Percentiles rank a stretch among this genome's conserved stretches.
Evolutionary conservation across 2,888 invertebrate species (phyloP).

Genomic region (Tiphia femorata): DNA sequence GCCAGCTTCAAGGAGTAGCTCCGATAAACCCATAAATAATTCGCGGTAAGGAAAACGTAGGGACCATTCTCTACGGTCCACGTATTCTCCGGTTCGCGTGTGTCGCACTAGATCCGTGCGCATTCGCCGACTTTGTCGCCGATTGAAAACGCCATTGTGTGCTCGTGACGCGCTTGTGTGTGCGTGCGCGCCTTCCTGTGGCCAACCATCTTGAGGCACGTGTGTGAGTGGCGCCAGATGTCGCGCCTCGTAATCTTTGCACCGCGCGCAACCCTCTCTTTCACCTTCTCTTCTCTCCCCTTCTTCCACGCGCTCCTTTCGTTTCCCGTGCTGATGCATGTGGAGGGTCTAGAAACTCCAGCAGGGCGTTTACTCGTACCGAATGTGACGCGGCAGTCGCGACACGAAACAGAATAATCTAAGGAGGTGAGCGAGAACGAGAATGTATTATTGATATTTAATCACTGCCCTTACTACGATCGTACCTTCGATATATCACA

Average conservation of each 20-base stretch:
- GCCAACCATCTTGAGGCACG: too few species aligned
- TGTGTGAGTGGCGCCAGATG: slow-evolving; percentile 57
- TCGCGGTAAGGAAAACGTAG: not conserved
- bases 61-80: not conserved
- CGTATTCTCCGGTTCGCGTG: not conserved
- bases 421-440: too few species aligned
- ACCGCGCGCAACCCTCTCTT: slow-evolving; percentile 21
- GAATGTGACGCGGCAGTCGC: too few species aligned
- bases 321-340: too few species aligned
- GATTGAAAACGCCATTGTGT: not conserved
- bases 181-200: slow-evolving; percentile 10
- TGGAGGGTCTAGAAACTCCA: too few species aligned
- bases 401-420: too few species aligned
- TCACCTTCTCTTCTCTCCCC: not conserved
- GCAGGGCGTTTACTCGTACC: too few species aligned
- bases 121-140: not conserved
- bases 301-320: not conserved
- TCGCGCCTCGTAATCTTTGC: slow-evolving; percentile 54
- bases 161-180: not conserved
- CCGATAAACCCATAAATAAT: too few species aligned
- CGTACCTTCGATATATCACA: too few species aligned
- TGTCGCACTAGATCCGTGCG: not conserved
- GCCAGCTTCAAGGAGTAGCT: too few species aligned
- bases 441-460: too few species aligned
- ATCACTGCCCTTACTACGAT: too few species aligned